Evolutionary conservation across 2,888 invertebrate genomes (phyloP).

Genomic region (Athalia rosae): DNA sequence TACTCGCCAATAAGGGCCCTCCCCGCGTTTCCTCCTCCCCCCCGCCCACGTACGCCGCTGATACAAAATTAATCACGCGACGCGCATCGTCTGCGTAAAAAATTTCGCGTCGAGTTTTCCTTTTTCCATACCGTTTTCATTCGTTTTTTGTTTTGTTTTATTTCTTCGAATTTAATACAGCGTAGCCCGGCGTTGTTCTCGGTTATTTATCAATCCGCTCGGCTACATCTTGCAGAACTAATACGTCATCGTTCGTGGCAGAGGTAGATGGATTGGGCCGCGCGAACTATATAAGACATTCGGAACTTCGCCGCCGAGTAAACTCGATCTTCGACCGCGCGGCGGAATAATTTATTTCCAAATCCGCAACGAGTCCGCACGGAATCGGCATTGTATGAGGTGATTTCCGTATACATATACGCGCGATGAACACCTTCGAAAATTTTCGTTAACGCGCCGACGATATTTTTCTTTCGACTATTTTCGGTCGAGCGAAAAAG

Average conservation of each 20-base stretch:
- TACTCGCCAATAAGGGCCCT: not conserved
- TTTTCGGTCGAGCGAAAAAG: not conserved
- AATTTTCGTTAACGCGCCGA: no score
- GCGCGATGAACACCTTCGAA: no score
- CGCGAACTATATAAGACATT: not conserved
- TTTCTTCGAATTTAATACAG: not conserved
- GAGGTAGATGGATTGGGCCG: slow-evolving; percentile 28
- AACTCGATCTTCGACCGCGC: no score
- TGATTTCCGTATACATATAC: no score
- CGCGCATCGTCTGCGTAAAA: slow-evolving; percentile 6
- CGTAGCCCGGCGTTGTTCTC: slow-evolving; percentile 3
- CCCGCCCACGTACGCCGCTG: slow-evolving; percentile 23
- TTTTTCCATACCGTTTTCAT: not conserved
- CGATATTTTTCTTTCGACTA: no score
- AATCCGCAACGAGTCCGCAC: no score
- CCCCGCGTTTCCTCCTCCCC: not conserved
- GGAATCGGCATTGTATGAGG: no score
- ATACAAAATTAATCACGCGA: slow-evolving; percentile 63
- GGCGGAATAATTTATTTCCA: no score
- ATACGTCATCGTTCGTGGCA: slow-evolving; percentile 40
- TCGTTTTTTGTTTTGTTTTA: not conserved
- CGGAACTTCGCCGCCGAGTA: not conserved
- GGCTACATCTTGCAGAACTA: slow-evolving; percentile 36
- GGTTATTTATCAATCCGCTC: slow-evolving; percentile 43
- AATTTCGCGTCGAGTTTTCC: no score